phyloP scores from a whole-genome alignment of 2,797 vertebrate species.

The Gymnodraco acuticeps region DNA sequence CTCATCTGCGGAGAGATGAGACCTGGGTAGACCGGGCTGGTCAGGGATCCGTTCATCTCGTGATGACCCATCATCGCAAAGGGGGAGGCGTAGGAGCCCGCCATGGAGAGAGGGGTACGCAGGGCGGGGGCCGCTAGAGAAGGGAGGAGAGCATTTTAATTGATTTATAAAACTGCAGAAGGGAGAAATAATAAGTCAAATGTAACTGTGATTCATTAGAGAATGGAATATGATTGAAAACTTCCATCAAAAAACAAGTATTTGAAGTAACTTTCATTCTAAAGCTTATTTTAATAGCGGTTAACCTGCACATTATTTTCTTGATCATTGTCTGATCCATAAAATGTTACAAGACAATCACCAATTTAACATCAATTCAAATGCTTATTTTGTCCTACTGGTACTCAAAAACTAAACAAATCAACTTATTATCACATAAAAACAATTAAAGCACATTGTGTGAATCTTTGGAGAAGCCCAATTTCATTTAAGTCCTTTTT shows the following conservation, averaged over 20 bases:
- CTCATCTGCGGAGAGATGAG: slow-evolving; percentile 97
- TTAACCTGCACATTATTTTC: neutral
- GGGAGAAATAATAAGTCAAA: neutral
- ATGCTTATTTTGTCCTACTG: neutral
- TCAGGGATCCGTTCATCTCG: slow-evolving; percentile 95
- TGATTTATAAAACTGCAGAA: neutral
- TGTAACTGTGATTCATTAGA: neutral
- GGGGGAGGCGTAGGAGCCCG: slow-evolving; percentile 89
- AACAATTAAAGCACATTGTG: too few relatives aligned
- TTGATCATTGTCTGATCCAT: neutral
- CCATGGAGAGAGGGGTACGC: slow-evolving; percentile 92
- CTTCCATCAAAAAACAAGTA: neutral
- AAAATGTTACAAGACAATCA: neutral
- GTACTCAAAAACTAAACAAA: too few relatives aligned
- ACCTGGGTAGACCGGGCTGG: slow-evolving; percentile 91
- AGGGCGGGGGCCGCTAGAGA: slow-evolving; percentile 87
- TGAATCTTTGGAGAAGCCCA: too few relatives aligned
- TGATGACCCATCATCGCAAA: slow-evolving; percentile 98
- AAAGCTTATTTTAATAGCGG: neutral
- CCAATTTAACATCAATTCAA: neutral
- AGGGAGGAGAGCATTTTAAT: neutral
- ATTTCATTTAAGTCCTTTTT: too few relatives aligned
- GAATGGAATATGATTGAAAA: too few relatives aligned
- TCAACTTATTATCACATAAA: too few relatives aligned
- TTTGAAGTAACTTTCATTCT: neutral